Evolutionary conservation across 2,797 vertebrate genomes (phyloP).

Genomic region (Diplodus puntazzo): DNA sequence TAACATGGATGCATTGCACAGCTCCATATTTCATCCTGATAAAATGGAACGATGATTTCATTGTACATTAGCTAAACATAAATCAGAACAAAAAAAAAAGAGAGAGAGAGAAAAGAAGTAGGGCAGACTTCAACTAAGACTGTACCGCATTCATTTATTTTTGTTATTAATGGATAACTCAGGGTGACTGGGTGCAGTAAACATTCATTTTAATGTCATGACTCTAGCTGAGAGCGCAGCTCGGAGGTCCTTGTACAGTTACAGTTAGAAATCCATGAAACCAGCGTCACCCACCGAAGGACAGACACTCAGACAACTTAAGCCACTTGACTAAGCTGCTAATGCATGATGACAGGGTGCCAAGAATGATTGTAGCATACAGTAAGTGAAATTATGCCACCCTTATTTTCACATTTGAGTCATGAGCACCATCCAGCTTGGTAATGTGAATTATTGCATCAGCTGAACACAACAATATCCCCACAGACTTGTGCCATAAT

Average conservation of each 20-base stretch:
- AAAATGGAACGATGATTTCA: slow-evolving; percentile 70
- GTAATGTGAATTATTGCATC: not conserved
- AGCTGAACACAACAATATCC: not conserved
- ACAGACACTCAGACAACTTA: slow-evolving; percentile 30
- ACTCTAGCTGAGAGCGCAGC: slow-evolving; percentile 33
- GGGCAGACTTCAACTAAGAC: slow-evolving; percentile 50
- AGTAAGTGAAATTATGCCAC: slow-evolving; percentile 38
- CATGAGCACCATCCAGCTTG: slow-evolving; percentile 12
- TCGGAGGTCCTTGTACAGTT: slow-evolving; percentile 10
- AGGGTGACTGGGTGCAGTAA: slow-evolving; percentile 20
- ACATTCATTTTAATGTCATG: slow-evolving; percentile 25
- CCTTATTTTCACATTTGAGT: slow-evolving; percentile 45
- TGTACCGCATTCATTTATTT: slow-evolving; percentile 33
- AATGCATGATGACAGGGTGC: slow-evolving; percentile 32
- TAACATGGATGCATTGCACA: slow-evolving; percentile 70
- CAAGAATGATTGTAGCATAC: slow-evolving; percentile 36
- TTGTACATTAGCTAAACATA: slow-evolving; percentile 67
- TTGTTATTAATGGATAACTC: slow-evolving; percentile 25
- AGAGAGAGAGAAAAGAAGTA: slow-evolving; percentile 42
- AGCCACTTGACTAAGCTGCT: slow-evolving; percentile 31
- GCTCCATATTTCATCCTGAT: slow-evolving; percentile 74
- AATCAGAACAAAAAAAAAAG: slow-evolving; percentile 37
- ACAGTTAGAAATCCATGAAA: slow-evolving; percentile 29
- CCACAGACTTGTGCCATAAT: slow-evolving; percentile 7
- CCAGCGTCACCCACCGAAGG: slow-evolving; percentile 7